Evolutionary conservation across 2,113 vertebrate species (phyloP), one percentile per base, ranked within the genome.

Genomic region (Elephas maximus): DNA sequence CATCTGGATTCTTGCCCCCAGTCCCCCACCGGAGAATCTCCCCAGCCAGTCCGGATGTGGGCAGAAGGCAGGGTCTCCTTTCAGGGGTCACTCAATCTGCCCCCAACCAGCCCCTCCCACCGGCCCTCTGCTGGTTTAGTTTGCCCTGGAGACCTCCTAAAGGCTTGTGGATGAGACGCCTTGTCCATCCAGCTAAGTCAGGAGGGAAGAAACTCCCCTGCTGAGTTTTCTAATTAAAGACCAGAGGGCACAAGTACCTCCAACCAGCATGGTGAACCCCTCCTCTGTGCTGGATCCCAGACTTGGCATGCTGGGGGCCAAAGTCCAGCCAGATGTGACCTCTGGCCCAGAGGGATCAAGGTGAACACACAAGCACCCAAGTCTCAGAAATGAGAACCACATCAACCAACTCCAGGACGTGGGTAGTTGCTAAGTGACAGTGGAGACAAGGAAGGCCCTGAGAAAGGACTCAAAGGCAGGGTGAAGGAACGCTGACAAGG

Each of bases 1-100:
- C 96, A 98, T 96, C 97, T 97, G 97, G 94, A 92, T 77, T 57
- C 86, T 30, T 41, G 4, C 77, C 53, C 48, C 15, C 63, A 0
- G 71, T 7, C 8, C 5, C 71, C 71, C 86, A 12, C 33, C 23
- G 41, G 73, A 26, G 76, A 80, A 62, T 48, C 57, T 69, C 44
- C 76, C 91, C 87, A 37, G 82, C 24, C 7, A 12, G 95, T 37
- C 30, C 23, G 90, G 63, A 79, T n/a, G 48, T 62, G 71, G 48
- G 94, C 69, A 44, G 88, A 26, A 1, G 2, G 80, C 44, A 48
- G 30, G 78, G 48, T 83, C 26, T 67, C 57, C 90, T 78, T 84
- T 88, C 92, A 23, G 4, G 41, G 80, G 90, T 90, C 87, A 77
- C 84, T 33, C 2, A 14, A 95, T 93, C 96, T 28, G 87, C 86